Evolutionary conservation across 2,888 invertebrate species (phyloP), one percentile per base, ranked within the genome.

Genomic region (Carabus problematicus): DNA sequence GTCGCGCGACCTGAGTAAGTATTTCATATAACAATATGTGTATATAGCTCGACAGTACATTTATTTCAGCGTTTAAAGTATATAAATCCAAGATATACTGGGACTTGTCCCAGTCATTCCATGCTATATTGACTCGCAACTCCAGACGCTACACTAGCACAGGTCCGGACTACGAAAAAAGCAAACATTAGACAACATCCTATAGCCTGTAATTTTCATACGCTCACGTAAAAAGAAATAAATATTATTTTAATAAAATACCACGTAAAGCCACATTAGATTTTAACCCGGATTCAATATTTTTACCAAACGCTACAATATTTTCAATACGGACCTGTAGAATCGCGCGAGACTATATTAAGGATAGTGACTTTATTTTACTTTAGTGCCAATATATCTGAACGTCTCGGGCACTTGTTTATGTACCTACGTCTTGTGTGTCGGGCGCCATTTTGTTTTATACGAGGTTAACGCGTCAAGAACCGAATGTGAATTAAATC

Each of bases 351-450:
- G 12, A 52, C 52, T 52, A 41, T 66, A 58, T 58, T 66, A 66
- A 66, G 47, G 58, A 66, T 49, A 58, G 58, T 59, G 49, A 49
- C 66, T 66, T 59, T 59, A 66, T 66, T 66, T 66, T 19, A 47
- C 59, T 66, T 66, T 66, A 66, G 49, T 66, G 66, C 58, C 66
- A 66, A 66, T 66, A 66, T 66, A 66, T 66, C 40, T 59, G 58
- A 59, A 59, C 66, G 66, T 66, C 66, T 66, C 40, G 49, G 66
- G 41, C 66, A 66, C 66, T 56, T 56, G 66, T 66, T 66, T 66
- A 66, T 66, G 66, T 66, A 41, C 16, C 29, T 29, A 29, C 16
- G 41, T 63, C 63, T 63, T 41, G 63, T 41, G 63, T 40, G 58
- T 58, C 58, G 42, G 16, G 18, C 54, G 66, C 66, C 66, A 66